A percentile compares a stretch with the other conserved stretches of the same genome.
Conservation (phyloP, 2,797 vertebrate genomes). For the Choloepus didactylus region DNA sequence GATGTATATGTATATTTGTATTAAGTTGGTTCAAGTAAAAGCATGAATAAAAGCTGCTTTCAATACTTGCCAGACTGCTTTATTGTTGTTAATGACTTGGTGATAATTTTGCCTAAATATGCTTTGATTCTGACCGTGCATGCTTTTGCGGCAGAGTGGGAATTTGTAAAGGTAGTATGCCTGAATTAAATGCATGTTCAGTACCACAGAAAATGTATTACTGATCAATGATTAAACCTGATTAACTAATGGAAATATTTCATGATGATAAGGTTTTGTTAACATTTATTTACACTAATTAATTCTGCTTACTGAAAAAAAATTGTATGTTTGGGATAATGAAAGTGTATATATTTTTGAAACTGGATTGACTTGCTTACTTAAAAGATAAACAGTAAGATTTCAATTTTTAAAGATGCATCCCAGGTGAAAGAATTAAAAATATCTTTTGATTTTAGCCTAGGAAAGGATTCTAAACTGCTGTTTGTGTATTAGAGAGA, state of each 20-base stretch:
- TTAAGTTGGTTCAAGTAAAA: conserved; percentile 85
- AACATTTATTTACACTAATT: conserved; percentile 74
- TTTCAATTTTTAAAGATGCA: conserved; percentile 71
- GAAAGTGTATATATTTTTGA: conserved; percentile 74
- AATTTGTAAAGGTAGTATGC: conserved; percentile 85
- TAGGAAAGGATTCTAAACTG: conserved; percentile 62
- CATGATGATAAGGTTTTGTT: conserved; percentile 68
- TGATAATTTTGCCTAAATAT: conserved; percentile 86
- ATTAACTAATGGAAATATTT: conserved; percentile 81
- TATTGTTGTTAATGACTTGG: conserved; percentile 84
- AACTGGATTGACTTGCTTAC: conserved; percentile 72
- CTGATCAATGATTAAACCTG: conserved; percentile 81
- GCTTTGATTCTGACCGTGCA: conserved; percentile 87
- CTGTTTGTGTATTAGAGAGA: conserved; percentile 35
- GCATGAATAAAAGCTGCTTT: conserved; percentile 90
- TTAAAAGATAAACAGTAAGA: conserved; percentile 62
- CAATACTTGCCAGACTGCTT: conserved; percentile 87
- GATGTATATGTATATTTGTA: conserved; percentile 48
- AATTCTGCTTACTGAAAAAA: conserved; percentile 78
- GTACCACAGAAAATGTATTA: conserved; percentile 82
- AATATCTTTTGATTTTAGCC: not conserved
- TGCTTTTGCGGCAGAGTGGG: conserved; percentile 85
- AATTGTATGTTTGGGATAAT: conserved; percentile 78
- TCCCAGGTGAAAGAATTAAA: conserved; percentile 71
- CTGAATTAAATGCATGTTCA: conserved; percentile 87